Conservation (phyloP, 2,888 invertebrate genomes). For the Rhingia rostrata region DNA sequence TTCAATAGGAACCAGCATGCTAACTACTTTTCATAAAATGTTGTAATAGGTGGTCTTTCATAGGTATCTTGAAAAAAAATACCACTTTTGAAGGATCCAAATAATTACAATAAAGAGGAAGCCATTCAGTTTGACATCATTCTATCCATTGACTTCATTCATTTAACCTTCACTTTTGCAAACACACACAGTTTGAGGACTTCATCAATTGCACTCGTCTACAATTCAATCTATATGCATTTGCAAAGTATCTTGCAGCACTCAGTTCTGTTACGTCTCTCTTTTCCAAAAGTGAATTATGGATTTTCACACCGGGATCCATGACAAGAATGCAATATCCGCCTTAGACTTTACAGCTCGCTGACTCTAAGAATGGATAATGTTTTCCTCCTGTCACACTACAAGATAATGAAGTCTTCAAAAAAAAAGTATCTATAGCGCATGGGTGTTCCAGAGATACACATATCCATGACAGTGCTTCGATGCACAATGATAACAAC, state of each 20-base stretch:
- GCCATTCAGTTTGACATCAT: not conserved
- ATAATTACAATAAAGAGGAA: not conserved
- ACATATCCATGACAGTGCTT: conserved; percentile 67
- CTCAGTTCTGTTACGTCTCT: not conserved
- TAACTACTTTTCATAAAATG: not conserved
- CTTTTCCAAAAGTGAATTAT: conserved; percentile 17
- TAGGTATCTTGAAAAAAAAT: not conserved
- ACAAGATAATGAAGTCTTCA: conserved; percentile 68
- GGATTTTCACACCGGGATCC: conserved; percentile 62
- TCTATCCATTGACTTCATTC: not conserved
- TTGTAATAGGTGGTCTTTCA: not conserved
- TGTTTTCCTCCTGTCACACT: conserved; percentile 55
- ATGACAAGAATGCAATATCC: conserved; percentile 59
- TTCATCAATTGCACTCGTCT: conserved; percentile 1
- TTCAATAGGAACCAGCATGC: too few relatives aligned
- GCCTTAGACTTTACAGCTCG: conserved; percentile 64
- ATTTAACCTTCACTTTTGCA: not conserved
- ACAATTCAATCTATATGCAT: not conserved
- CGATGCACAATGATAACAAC: conserved; percentile 62
- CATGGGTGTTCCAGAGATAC: conserved; percentile 45
- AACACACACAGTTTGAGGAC: not conserved
- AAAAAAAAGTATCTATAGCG: conserved; percentile 15
- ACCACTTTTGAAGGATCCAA: not conserved
- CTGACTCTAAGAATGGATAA: conserved; percentile 71
- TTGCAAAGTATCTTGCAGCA: conserved; percentile 2